phyloP scores from a whole-genome alignment of 2,113 vertebrate species.

The Mustelus asterias region DNA sequence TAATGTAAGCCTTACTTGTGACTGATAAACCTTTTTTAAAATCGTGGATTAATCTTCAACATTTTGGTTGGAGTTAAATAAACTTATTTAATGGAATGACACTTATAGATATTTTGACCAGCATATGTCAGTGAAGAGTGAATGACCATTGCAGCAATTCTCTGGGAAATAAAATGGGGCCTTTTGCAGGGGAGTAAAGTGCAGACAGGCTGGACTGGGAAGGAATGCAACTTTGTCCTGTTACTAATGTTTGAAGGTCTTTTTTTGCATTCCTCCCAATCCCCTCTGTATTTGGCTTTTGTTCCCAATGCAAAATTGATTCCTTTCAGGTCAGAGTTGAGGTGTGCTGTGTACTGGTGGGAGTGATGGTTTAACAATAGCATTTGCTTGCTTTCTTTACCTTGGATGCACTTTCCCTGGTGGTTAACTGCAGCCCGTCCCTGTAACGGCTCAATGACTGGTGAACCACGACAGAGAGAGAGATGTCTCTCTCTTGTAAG shows the following conservation, averaged over 20 bases:
- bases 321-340: constrained; percentile 40
- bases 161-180: not conserved
- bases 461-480: not conserved
- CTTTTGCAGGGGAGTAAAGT: not conserved
- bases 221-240: constrained; percentile 43
- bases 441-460: not conserved
- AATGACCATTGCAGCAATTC: not conserved
- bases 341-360: not conserved
- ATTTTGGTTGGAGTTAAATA: not conserved
- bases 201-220: not conserved
- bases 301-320: constrained; percentile 45
- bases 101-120: not conserved
- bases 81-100: not conserved
- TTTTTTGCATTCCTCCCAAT: constrained; percentile 47
- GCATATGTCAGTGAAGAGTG: not conserved
- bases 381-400: not conserved
- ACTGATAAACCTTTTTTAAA: too few species aligned
- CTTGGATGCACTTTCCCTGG: not conserved
- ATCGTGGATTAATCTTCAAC: too few species aligned
- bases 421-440: not conserved
- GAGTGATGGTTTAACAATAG: not conserved
- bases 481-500: not conserved
- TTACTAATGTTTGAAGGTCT: constrained; percentile 44
- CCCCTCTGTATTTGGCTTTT: constrained; percentile 39
- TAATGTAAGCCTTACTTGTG: too few species aligned